Evolutionary conservation across 2,113 vertebrate species (phyloP).

Genomic region (Phainopepla nitens): DNA sequence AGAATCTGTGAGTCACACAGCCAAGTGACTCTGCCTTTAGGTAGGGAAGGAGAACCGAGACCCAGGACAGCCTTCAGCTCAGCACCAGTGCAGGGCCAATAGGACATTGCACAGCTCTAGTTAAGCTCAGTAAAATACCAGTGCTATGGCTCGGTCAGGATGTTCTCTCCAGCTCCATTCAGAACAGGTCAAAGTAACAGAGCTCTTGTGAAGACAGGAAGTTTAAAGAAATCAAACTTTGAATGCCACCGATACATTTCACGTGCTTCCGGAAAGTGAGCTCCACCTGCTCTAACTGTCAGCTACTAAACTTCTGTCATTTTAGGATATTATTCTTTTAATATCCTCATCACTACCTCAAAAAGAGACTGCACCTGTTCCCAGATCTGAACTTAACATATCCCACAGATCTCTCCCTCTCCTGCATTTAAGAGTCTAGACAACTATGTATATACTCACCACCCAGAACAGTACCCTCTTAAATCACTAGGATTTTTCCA

Average conservation of each 20-base stretch:
- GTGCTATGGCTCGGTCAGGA: background rate
- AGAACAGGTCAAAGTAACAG: background rate
- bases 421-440: background rate
- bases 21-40: background rate
- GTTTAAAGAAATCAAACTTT: background rate
- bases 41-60: background rate
- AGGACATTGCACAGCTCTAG: background rate
- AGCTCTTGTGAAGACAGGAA: background rate
- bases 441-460: background rate
- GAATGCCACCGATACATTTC: background rate
- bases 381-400: background rate
- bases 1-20: background rate
- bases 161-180: background rate
- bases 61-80: background rate
- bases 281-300: background rate
- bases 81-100: background rate
- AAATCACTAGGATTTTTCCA: background rate
- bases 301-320: background rate
- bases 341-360: background rate
- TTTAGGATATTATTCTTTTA: background rate
- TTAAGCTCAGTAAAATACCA: background rate
- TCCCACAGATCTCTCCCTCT: background rate
- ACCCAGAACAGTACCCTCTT: background rate
- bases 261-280: background rate
- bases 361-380: background rate